Base-by-base conservation (phyloP, 2,888 invertebrate species). In the Brenthis ino region DNA sequence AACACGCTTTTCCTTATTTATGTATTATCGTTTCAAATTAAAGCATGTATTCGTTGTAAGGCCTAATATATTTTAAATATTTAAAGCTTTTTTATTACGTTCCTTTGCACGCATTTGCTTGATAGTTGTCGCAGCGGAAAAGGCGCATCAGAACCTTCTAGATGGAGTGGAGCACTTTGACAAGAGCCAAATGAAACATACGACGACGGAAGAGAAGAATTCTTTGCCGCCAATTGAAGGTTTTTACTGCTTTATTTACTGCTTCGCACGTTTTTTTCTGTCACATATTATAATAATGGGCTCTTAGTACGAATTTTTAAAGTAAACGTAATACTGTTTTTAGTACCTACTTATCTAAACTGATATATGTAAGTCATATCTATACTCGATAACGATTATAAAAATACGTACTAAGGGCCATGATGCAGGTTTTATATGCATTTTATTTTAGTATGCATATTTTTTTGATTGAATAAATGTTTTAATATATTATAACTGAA, bases 161-260 rank as follows among this genome's bases (percentile, higher is more conserved):
- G 95, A 94, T 66, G 96, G 96, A 74, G 95, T 96, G 67, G 96
- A 96, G 82, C 94, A 95, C 78, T 96, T 96, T 82, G 95, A 96
- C 92, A 95, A 95, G 91, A 89, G 93, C 60, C 94, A 95, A 77
- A 95, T 96, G 95, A 96, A 95, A 83, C 96, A 95, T 83, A 94
- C 96, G 3, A 94, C 94, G 71, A 96, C 96, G 11, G 93, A 94
- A 78, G 96, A 96, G 91, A 96, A 96, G 93, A 95, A 95, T 79
- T 90, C 94, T 58, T 93, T 96, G 81, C 96, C 96, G 67, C 95
- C 95, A 76, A 94, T 95, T 80, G 95, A 96, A 95, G 95, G 95
- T 95, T 93, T 72, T 77, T 72, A 69, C 71, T 70, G 74, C 77
- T 75, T 79, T 57, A 71, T 77, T 74, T 73, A 69, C 60, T 67